Base-by-base conservation (phyloP, 2,113 vertebrate genomes). In the Piprites chloris region DNA sequence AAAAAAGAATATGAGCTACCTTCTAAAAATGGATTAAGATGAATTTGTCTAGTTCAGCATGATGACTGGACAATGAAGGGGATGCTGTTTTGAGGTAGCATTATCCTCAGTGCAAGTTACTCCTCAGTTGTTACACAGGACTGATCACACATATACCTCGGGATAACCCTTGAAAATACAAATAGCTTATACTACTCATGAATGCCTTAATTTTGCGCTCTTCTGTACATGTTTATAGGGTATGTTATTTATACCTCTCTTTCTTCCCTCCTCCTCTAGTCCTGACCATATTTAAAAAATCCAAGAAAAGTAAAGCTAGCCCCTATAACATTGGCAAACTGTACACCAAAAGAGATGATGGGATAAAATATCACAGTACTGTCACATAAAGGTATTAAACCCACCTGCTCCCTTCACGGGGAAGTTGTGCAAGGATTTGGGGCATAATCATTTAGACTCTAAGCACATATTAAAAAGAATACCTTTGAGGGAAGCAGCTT, bases 331-430 rank as follows among this genome's bases (percentile, higher is more conserved):
- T 24, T 21, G 9, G 11, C 24, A 76, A 80, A 20, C n/a, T n/a
- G 16, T 33, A n/a, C 28, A 49, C 39, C 28, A 53, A 67, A 46
- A 37, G 41, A 77, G 32, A n/a, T 0, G 0, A 37, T 20, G 6
- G 1, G 19, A 69, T 68, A 90, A 73, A 83, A 56, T 6, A 61
- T 12, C 53, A 73, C 16, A 75, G 21, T 7, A 42, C 23, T 35
- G 50, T 12, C 8, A 2, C 42, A 83, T 24, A 44, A 69, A 62
- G 15, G 32, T 44, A 27, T 66, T 21, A 76, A 73, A 86, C 6
- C 7, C 58, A 76, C 22, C 41, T 66, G 24, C 9, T n/a, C 5
- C 26, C 9, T 26, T 30, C 55, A 63, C 0, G 0, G 16, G 55
- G 21, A 92, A 65, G 22, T 0, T 27, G 28, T 13, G 22, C 19